Conservation (phyloP, 2,888 invertebrate genomes). For the Itoplectis maculator region DNA sequence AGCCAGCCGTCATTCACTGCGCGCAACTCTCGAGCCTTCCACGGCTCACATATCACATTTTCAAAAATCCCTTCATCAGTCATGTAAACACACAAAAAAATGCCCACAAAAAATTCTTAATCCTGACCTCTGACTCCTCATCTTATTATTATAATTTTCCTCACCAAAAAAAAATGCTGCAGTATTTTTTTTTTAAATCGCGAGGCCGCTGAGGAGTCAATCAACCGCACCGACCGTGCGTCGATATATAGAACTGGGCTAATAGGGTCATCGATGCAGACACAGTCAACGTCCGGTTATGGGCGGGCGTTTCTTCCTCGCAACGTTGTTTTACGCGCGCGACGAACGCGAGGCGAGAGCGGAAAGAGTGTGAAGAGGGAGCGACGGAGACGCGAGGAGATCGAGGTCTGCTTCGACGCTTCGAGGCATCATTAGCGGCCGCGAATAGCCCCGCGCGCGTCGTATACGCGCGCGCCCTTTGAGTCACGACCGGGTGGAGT, state of each 20-base stretch:
- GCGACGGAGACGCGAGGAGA: conserved; percentile 43
- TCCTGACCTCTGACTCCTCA: too few species aligned
- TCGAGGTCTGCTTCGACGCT: conserved; percentile 66
- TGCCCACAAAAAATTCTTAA: too few species aligned
- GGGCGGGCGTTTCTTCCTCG: conserved; percentile 58
- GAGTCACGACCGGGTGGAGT: conserved; percentile 59
- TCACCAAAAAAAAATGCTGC: too few species aligned
- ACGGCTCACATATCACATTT: conserved; percentile 20
- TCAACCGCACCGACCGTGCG: conserved; percentile 20
- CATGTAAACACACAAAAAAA: conserved; percentile 6
- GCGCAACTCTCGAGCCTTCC: conserved; percentile 17
- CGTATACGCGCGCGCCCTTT: conserved; percentile 64
- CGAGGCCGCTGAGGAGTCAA: conserved; percentile 39
- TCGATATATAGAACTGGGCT: conserved; percentile 54
- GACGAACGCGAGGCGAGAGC: conserved; percentile 19
- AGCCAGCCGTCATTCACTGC: conserved; percentile 61
- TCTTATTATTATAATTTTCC: too few species aligned
- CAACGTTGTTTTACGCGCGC: conserved; percentile 57
- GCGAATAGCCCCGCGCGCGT: conserved; percentile 69
- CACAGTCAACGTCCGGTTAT: conserved; percentile 70
- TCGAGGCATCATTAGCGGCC: conserved; percentile 73
- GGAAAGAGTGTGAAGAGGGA: conserved; percentile 21
- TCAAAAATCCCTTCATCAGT: conserved; percentile 34
- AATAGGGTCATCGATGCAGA: conserved; percentile 70
- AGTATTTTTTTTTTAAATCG: too few species aligned